These are phyloP conservation scores for Xestia rhomboidea DNA, from an alignment of 2,888 invertebrate genomes.

Conservation along the genomic window DNA sequence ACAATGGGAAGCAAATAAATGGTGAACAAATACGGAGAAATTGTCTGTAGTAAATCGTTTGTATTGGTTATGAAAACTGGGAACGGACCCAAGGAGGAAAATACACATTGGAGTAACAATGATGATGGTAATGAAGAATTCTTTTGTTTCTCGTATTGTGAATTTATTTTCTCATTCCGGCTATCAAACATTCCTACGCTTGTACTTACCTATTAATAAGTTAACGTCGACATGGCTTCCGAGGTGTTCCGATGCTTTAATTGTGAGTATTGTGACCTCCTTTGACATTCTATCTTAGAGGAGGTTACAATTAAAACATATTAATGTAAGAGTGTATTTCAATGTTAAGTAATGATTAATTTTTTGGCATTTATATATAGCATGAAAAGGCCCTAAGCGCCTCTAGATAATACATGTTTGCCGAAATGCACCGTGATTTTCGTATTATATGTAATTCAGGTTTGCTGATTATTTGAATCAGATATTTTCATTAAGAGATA, in stretches of 20 bases:
- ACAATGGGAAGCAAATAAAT: conserved; percentile 54
- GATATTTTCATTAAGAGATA: not conserved
- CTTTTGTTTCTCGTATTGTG: conserved; percentile 39
- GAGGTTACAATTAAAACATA: not conserved
- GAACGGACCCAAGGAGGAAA: conserved; percentile 15
- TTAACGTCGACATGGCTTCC: not conserved
- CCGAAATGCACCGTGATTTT: not conserved
- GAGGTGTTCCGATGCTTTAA: not conserved
- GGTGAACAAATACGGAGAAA: conserved; percentile 43
- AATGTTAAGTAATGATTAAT: not conserved
- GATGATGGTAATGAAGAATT: conserved; percentile 40
- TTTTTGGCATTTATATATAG: not conserved
- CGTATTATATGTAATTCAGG: not conserved
- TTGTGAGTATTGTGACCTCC: not conserved
- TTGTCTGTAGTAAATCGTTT: conserved; percentile 43
- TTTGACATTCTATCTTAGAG: not conserved
- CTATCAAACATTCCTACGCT: conserved; percentile 5
- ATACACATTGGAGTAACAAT: conserved; percentile 33
- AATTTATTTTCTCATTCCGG: conserved; percentile 41
- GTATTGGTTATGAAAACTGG: conserved; percentile 47
- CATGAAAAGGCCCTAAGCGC: no score
- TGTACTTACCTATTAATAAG: conserved; percentile 11
- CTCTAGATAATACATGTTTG: not conserved
- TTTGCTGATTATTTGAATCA: not conserved
- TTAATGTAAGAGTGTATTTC: not conserved